These are phyloP conservation scores for Protonibea diacanthus DNA, from an alignment of 2,797 vertebrate genomes.

Conservation along the genomic window DNA sequence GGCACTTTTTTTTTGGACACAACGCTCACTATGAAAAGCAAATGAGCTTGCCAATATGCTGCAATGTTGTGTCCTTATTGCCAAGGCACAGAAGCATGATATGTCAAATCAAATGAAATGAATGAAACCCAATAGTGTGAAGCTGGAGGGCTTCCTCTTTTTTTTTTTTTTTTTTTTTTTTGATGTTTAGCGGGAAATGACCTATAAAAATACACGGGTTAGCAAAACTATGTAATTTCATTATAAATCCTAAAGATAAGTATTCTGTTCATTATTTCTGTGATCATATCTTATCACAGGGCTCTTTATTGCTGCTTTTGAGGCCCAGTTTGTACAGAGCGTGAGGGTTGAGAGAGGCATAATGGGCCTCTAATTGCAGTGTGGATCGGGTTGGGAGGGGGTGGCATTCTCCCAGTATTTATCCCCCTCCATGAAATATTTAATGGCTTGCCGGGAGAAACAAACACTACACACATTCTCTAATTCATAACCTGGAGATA, in stretches of 20 bases:
- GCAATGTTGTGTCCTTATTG: slow-evolving; percentile 98
- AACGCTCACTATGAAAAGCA: slow-evolving; percentile 95
- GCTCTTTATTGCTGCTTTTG: slow-evolving; percentile 75
- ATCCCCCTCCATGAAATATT: slow-evolving; percentile 87
- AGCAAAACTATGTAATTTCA: slow-evolving; percentile 72
- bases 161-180: slow-evolving; percentile 34
- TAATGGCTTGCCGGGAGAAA: slow-evolving; percentile 83
- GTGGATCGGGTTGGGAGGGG: slow-evolving; percentile 75
- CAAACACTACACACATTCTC: slow-evolving; percentile 80
- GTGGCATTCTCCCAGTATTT: slow-evolving; percentile 75
- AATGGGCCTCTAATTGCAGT: slow-evolving; percentile 84
- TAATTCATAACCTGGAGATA: slow-evolving; percentile 84
- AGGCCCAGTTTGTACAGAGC: slow-evolving; percentile 76
- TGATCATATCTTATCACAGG: slow-evolving; percentile 80
- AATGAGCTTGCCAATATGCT: slow-evolving; percentile 99
- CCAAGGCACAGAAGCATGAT: slow-evolving; percentile 96
- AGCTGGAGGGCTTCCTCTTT: slow-evolving; percentile 67
- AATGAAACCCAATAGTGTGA: slow-evolving; percentile 89
- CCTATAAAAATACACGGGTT: slow-evolving; percentile 72
- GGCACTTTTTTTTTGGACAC: slow-evolving; percentile 92
- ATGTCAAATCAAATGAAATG: slow-evolving; percentile 94
- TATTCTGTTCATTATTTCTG: slow-evolving; percentile 70
- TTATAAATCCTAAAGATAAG: slow-evolving; percentile 74
- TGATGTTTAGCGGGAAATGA: slow-evolving; percentile 71
- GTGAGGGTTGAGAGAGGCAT: slow-evolving; percentile 74